Percentiles rank a stretch among this genome's conserved stretches.
Evolutionary conservation across 1,140 invertebrate species (phyloP).

Genomic region (Megalonaias nervosa): DNA sequence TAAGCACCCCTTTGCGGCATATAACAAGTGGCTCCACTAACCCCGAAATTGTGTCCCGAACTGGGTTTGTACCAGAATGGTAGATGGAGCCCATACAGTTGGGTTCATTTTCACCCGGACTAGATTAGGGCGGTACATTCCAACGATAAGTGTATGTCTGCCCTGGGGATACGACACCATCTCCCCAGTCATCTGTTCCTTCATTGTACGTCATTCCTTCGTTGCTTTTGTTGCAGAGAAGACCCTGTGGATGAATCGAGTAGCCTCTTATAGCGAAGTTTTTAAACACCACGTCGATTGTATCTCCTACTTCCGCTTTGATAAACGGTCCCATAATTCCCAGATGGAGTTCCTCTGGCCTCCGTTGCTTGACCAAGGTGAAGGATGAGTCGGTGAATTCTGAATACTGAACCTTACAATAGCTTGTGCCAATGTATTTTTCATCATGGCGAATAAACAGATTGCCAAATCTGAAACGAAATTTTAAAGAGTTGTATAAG

Average conservation of each 20-base stretch:
- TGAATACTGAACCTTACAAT: slow-evolving; percentile 62
- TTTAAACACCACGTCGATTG: slow-evolving; percentile 49
- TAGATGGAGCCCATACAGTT: slow-evolving; percentile 60
- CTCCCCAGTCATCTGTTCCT: background rate
- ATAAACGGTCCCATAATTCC: slow-evolving; percentile 62
- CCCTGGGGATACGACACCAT: slow-evolving; percentile 28
- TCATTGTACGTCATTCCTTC: slow-evolving; percentile 49
- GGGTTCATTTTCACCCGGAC: slow-evolving; percentile 51
- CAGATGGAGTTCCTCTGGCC: slow-evolving; percentile 42
- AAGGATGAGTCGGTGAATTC: slow-evolving; percentile 63
- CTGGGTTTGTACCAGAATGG: slow-evolving; percentile 59
- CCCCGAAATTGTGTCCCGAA: slow-evolving; percentile 55
- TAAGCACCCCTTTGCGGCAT: slow-evolving; percentile 47
- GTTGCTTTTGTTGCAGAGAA: slow-evolving; percentile 42
- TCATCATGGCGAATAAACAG: slow-evolving; percentile 1
- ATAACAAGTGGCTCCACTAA: slow-evolving; percentile 60
- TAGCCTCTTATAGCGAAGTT: slow-evolving; percentile 49
- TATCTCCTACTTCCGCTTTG: slow-evolving; percentile 62
- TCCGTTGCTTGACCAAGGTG: slow-evolving; percentile 38
- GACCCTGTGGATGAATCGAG: slow-evolving; percentile 54
- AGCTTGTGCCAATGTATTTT: slow-evolving; percentile 52
- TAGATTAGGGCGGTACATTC: slow-evolving; percentile 50
- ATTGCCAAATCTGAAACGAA: too few species aligned
- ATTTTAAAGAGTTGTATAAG: too few species aligned
- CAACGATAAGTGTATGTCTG: slow-evolving; percentile 48